Evolutionary conservation across 2,888 invertebrate species (phyloP), one percentile per base, ranked within the genome.

Genomic region (Netelia inedita): DNA sequence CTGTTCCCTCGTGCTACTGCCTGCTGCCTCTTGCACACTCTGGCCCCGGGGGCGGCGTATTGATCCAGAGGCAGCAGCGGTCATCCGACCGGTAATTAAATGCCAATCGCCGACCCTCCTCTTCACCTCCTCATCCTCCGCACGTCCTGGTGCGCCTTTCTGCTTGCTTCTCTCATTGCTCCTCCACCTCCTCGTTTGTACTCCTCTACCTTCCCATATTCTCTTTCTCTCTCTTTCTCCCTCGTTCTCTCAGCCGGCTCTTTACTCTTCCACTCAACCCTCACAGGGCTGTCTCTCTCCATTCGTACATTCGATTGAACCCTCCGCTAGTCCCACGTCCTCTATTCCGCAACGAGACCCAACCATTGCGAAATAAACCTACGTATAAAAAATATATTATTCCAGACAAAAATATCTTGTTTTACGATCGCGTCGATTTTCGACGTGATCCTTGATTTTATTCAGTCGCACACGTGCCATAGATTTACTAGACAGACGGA

Each of bases 21-120:
- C 82, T 86, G 86, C 81, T 93, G 93, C 93, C 92, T 92, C 91
- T 89, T 92, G 92, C 92, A 93, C 91, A 91, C 92, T 87, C 68
- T 91, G 91, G 91, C 92, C 92, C 91, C 91, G 90, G 92, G 92
- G 93, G 91, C 91, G 90, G 91, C 90, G 93, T 93, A 93, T 93
- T 93, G 93, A 93, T 93, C 93, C 93, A 91, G 93, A 93, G 93
- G 93, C 92, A 93, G 93, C 90, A 89, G 92, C 92, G 93, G 93
- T 93, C 93, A 93, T 93, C 93, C 93, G 91, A 92, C 92, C 93
- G 93, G 93, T 93, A 93, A 93, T 93, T 93, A 93, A 93, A 93
- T 93, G 93, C 93, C 93, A 93, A 93, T 93, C 93, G 93, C 92
- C 91, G 88, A 91, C 91, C 93, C 92, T 90, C 91, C 89, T 89